phyloP scores from a whole-genome alignment of 2,113 vertebrate genomes.

The Pampusana beccarii region DNA sequence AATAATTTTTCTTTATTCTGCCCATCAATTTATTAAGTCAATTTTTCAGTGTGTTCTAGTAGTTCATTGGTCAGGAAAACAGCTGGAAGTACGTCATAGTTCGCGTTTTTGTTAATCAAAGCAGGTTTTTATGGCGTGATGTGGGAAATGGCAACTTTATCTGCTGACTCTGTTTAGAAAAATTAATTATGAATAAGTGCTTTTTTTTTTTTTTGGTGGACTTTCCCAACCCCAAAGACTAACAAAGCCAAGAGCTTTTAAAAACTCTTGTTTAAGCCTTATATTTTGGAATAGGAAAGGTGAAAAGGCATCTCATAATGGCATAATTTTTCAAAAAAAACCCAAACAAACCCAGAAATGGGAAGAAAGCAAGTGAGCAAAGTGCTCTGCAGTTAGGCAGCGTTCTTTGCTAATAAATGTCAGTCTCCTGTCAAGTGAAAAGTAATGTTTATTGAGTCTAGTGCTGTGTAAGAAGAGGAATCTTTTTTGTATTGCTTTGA shows the following conservation, averaged over 20 bases:
- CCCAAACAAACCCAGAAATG: neutral
- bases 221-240: neutral
- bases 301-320: neutral
- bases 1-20: neutral
- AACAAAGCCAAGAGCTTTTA: neutral
- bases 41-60: neutral
- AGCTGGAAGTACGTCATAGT: neutral
- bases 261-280: neutral
- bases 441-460: neutral
- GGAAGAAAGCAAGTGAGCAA: neutral
- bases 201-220: neutral
- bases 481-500: neutral
- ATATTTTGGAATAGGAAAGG: neutral
- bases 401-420: neutral
- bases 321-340: neutral
- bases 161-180: neutral
- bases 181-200: neutral
- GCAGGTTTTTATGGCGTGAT: neutral
- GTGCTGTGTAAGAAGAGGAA: neutral
- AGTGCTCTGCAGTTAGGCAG: accelerated
- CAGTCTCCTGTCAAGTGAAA: neutral
- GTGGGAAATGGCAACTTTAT: neutral
- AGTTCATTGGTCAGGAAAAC: neutral
- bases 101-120: neutral
- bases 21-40: neutral